Evolutionary conservation across 2,888 invertebrate genomes (phyloP).

Genomic region (Lampropteryx suffumata): DNA sequence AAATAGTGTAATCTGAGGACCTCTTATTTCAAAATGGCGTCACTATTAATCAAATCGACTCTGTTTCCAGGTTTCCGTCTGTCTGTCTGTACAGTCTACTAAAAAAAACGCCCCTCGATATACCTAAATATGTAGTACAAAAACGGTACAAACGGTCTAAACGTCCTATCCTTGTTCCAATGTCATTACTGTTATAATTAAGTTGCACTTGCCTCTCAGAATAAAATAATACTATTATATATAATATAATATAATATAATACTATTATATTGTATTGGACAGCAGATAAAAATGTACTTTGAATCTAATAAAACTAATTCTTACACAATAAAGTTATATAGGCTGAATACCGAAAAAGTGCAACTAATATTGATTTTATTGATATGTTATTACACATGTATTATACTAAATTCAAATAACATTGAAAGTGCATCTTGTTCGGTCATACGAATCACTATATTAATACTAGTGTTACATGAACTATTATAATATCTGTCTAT

Average conservation of each 20-base stretch:
- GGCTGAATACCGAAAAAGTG: conserved; percentile 20
- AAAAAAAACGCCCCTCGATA: conserved; percentile 8
- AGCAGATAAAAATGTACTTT: conserved; percentile 23
- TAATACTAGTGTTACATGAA: conserved; percentile 51
- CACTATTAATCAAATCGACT: conserved; percentile 5
- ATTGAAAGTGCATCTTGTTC: conserved; percentile 39
- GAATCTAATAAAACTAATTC: conserved; percentile 18
- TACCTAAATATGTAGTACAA: conserved; percentile 8
- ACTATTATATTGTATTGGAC: conserved; percentile 35
- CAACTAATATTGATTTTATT: conserved; percentile 33
- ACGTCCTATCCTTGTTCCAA: conserved; percentile 20
- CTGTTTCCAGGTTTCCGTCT: background rate
- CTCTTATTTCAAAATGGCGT: conserved; percentile 10
- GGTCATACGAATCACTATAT: conserved; percentile 55
- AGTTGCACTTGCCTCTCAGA: conserved; percentile 30
- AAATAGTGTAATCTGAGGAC: background rate
- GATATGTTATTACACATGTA: conserved; percentile 27
- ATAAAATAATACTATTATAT: conserved; percentile 26
- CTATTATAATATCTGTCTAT: conserved; percentile 58
- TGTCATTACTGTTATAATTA: conserved; percentile 26
- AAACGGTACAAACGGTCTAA: conserved; percentile 22
- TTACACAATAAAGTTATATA: conserved; percentile 13
- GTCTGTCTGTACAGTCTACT: background rate
- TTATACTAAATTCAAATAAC: conserved; percentile 20
- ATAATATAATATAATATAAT: no score